phyloP scores from a whole-genome alignment of 2,113 vertebrate species.

The Falcunculus frontatus region DNA sequence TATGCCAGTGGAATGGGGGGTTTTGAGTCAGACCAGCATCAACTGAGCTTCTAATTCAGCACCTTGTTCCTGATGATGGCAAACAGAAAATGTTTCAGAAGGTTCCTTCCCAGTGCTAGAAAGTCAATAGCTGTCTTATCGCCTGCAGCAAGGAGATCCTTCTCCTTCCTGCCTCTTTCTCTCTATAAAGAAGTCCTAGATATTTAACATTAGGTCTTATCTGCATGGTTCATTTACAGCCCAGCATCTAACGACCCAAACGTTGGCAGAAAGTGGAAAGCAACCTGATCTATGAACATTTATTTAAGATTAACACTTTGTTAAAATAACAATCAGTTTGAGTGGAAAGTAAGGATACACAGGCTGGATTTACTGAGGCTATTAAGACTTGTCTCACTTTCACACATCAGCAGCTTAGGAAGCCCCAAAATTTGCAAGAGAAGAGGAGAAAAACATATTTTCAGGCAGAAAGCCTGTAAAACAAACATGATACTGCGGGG shows the following conservation, averaged over 20 bases:
- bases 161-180: background rate
- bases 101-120: background rate
- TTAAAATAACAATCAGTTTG: background rate
- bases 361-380: background rate
- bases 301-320: background rate
- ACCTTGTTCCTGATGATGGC: background rate
- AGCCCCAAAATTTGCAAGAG: background rate
- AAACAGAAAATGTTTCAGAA: background rate
- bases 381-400: background rate
- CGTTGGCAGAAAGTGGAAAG: background rate
- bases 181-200: background rate
- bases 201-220: background rate
- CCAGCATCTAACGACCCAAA: background rate
- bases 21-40: background rate
- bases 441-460: background rate
- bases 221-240: background rate
- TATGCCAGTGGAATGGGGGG: background rate
- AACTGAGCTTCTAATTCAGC: background rate
- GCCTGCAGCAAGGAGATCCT: background rate
- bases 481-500: background rate
- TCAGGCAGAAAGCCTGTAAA: background rate
- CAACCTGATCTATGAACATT: background rate
- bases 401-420: background rate
- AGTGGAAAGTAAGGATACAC: background rate
- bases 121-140: background rate